phyloP scores from a whole-genome alignment of 2,888 invertebrate genomes.

The Mallateleia sp. region DNA sequence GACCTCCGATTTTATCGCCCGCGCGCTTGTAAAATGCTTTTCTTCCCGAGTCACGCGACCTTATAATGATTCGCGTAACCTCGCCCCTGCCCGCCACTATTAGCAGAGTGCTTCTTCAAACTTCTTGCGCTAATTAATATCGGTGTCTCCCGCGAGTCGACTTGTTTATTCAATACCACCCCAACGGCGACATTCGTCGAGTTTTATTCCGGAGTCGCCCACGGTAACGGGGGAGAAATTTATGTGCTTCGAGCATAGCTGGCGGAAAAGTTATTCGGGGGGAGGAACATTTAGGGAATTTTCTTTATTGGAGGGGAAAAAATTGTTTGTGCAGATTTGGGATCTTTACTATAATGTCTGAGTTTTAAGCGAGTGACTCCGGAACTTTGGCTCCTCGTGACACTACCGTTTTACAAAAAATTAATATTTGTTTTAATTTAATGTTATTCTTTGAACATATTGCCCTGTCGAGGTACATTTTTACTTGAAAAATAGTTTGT shows the following conservation, averaged over 20 bases:
- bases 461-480: too few relatives aligned
- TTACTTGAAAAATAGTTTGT: too few relatives aligned
- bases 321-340: too few relatives aligned
- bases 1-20: conserved; percentile 66
- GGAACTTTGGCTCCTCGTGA: too few relatives aligned
- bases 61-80: conserved; percentile 72
- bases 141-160: conserved; percentile 33
- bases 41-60: conserved; percentile 60
- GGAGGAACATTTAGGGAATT: too few relatives aligned
- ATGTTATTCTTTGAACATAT: too few relatives aligned
- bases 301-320: too few relatives aligned
- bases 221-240: background rate
- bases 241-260: background rate
- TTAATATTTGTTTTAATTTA: too few relatives aligned
- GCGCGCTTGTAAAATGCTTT: conserved; percentile 61
- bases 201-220: conserved; percentile 12
- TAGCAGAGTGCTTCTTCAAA: conserved; percentile 60
- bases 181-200: conserved; percentile 12
- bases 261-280: background rate
- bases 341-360: too few relatives aligned
- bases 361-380: too few relatives aligned
- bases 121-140: conserved; percentile 68
- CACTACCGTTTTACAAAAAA: too few relatives aligned
- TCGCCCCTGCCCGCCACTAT: conserved; percentile 18
- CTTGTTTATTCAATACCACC: conserved; percentile 59